These are phyloP conservation scores for Notamacropus eugenii DNA, from an alignment of 2,797 vertebrate species.

Conservation along the genomic window DNA sequence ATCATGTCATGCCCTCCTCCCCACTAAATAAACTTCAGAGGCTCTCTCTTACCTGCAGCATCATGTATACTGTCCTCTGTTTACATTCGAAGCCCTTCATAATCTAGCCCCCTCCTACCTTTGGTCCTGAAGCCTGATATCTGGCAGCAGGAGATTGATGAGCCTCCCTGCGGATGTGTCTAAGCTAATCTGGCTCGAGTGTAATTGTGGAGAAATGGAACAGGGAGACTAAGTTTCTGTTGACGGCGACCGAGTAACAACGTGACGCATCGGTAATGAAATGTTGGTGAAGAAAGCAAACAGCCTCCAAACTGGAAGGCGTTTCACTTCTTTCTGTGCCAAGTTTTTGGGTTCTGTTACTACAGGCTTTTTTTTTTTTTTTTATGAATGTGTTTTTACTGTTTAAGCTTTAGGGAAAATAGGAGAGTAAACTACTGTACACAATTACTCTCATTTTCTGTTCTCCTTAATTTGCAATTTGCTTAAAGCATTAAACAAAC, in stretches of 20 bases:
- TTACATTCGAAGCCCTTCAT: background rate
- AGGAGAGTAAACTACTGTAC: slow-evolving; percentile 10
- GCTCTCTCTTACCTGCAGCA: background rate
- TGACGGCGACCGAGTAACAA: background rate
- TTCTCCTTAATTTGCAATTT: slow-evolving; percentile 6
- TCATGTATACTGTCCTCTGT: background rate
- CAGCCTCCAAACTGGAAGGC: slow-evolving; percentile 12
- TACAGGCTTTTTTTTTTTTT: slow-evolving; percentile 3
- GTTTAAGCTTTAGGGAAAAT: background rate
- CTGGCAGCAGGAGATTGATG: background rate
- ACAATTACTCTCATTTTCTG: slow-evolving; percentile 2
- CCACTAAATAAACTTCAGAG: background rate
- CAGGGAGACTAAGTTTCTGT: slow-evolving; percentile 10
- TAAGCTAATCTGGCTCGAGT: background rate
- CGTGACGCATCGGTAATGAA: background rate
- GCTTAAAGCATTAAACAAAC: background rate
- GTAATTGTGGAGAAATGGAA: background rate
- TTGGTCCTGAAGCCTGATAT: background rate
- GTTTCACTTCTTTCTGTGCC: background rate
- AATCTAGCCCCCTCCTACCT: background rate
- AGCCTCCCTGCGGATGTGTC: background rate
- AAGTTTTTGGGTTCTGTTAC: background rate
- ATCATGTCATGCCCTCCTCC: background rate
- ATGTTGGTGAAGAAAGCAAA: slow-evolving; percentile 15
- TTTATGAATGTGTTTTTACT: slow-evolving; percentile 11